phyloP scores from a whole-genome alignment of 2,888 invertebrate species.

The Drosophila sordidapex region DNA sequence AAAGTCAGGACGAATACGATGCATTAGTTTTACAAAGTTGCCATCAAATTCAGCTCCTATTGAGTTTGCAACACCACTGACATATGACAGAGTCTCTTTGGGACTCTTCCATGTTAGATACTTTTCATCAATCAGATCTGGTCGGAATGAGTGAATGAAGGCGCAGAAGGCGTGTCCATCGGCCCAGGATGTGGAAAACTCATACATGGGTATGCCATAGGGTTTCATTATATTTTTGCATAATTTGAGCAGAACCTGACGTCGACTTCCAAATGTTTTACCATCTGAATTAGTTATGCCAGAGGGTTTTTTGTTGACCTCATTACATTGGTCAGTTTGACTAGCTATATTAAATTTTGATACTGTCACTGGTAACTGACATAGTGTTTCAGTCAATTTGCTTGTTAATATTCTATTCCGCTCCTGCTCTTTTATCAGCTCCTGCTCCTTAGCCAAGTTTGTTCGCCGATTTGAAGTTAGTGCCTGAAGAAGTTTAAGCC shows the following conservation, averaged over 20 bases:
- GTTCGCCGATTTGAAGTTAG: neutral
- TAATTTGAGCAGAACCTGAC: slow-evolving; percentile 17
- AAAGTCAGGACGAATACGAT: slow-evolving; percentile 29
- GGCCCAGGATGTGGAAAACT: slow-evolving; percentile 55
- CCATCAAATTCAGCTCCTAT: slow-evolving; percentile 36
- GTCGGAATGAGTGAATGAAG: slow-evolving; percentile 44
- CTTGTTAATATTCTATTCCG: neutral
- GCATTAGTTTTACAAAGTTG: slow-evolving; percentile 24
- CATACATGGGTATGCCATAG: slow-evolving; percentile 63
- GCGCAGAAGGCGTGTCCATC: slow-evolving; percentile 65
- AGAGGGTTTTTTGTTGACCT: neutral
- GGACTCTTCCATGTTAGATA: slow-evolving; percentile 17
- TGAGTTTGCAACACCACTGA: slow-evolving; percentile 1
- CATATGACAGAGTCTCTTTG: slow-evolving; percentile 36
- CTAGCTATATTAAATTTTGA: neutral
- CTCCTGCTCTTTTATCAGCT: neutral
- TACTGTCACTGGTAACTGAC: too few relatives aligned
- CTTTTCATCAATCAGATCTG: slow-evolving; percentile 37
- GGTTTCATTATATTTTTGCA: slow-evolving; percentile 36
- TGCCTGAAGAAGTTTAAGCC: slow-evolving; percentile 3
- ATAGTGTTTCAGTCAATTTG: neutral
- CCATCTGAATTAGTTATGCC: slow-evolving; percentile 19
- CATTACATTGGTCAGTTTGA: neutral
- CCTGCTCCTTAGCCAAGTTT: neutral
- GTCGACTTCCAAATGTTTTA: slow-evolving; percentile 46